Evolutionary conservation across 2,113 vertebrate species (phyloP).

Genomic region (Casuarius casuarius): DNA sequence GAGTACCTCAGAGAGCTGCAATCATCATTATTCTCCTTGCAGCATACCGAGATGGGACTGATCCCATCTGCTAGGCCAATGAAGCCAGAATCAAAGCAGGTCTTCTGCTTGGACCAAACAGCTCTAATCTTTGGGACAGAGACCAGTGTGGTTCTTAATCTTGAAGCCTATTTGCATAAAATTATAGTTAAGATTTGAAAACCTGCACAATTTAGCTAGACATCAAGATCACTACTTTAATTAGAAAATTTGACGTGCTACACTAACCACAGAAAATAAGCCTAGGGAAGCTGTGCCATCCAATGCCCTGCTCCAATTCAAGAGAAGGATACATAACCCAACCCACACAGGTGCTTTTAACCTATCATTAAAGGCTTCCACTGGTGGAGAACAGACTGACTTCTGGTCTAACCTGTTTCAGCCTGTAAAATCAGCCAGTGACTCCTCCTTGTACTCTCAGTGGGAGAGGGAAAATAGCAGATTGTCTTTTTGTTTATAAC

Average conservation of each 20-base stretch:
- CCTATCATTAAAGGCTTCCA: not conserved
- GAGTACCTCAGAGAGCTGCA: not conserved
- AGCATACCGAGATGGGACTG: slow-evolving; percentile 3
- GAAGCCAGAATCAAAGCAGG: slow-evolving; percentile 7
- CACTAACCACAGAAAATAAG: not conserved
- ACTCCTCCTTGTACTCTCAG: not conserved
- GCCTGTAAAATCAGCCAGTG: not conserved
- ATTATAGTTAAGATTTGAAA: not conserved
- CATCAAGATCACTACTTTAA: not conserved
- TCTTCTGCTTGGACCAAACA: not conserved
- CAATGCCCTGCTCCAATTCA: not conserved
- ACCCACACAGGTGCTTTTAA: not conserved
- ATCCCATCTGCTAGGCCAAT: slow-evolving; percentile 28
- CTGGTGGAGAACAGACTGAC: not conserved
- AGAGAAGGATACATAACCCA: not conserved
- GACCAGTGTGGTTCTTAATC: not conserved
- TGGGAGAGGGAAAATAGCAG: not conserved
- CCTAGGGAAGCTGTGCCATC: not conserved
- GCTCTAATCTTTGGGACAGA: not conserved
- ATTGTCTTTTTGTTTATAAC: not conserved
- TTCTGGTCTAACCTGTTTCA: not conserved
- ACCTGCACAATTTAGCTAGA: not conserved
- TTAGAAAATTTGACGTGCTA: not conserved
- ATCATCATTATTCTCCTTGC: slow-evolving; percentile 28
- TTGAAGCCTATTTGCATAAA: not conserved